A percentile compares a stretch with the other conserved stretches of the same genome.
phyloP scores from a whole-genome alignment of 2,113 vertebrate genomes.

The Pleuronectes platessa region DNA sequence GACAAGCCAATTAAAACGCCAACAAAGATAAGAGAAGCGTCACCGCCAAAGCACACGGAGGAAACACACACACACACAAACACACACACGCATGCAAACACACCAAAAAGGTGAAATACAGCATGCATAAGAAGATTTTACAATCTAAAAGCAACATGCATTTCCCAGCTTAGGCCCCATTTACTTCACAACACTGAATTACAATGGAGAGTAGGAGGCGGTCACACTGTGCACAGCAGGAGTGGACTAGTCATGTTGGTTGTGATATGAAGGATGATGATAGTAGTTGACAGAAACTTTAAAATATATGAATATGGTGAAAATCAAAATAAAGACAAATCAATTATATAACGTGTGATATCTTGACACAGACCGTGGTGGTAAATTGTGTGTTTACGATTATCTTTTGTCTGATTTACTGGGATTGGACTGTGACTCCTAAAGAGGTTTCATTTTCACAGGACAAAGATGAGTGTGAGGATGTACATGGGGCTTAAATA shows the following conservation, averaged over 20 bases:
- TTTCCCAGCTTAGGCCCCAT: slow-evolving; percentile 63
- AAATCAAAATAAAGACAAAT: slow-evolving; percentile 15
- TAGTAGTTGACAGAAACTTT: background rate
- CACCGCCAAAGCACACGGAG: slow-evolving; percentile 62
- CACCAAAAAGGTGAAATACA: background rate
- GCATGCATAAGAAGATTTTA: slow-evolving; percentile 51
- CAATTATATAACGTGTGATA: background rate
- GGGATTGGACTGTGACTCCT: slow-evolving; percentile 4
- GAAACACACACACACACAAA: slow-evolving; percentile 5
- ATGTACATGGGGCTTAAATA: slow-evolving; percentile 64
- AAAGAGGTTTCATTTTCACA: slow-evolving; percentile 1
- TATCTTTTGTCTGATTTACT: background rate
- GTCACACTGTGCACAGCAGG: slow-evolving; percentile 14
- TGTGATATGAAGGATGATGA: slow-evolving; percentile 19
- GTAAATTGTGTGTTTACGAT: background rate
- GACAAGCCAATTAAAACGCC: slow-evolving; percentile 33
- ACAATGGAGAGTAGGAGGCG: slow-evolving; percentile 13
- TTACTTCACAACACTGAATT: slow-evolving; percentile 57
- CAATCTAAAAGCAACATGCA: slow-evolving; percentile 47
- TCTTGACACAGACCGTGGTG: slow-evolving; percentile 20
- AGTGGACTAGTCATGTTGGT: slow-evolving; percentile 5
- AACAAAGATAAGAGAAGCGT: slow-evolving; percentile 28
- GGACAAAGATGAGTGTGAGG: slow-evolving; percentile 34
- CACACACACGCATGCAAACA: background rate
- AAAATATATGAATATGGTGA: background rate